Evolutionary conservation across 2,113 vertebrate species (phyloP).

Genomic region (Sinosuthora webbiana): DNA sequence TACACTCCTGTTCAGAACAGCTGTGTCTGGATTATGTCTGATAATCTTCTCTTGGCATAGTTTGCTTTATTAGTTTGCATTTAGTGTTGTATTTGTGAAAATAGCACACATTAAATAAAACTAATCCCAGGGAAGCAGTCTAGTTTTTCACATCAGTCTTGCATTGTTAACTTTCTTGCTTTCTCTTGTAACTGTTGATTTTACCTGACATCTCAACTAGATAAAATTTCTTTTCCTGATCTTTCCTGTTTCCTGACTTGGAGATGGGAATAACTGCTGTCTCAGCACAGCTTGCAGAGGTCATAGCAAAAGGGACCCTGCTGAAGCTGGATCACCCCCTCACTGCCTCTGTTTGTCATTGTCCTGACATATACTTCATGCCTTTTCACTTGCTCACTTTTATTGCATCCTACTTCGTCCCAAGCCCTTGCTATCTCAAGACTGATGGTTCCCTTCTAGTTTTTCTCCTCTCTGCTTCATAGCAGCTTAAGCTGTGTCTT

Average conservation of each 20-base stretch:
- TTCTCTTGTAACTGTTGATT: background rate
- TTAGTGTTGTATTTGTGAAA: constrained; percentile 43
- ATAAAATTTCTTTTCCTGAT: background rate
- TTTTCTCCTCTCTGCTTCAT: background rate
- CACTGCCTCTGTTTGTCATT: accelerated
- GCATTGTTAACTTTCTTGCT: background rate
- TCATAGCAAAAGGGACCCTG: background rate
- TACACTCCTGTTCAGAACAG: constrained; percentile 25
- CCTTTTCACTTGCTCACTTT: background rate
- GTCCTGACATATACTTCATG: background rate
- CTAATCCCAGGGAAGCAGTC: background rate
- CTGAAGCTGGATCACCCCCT: background rate
- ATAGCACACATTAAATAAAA: constrained; percentile 34
- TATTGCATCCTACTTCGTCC: background rate
- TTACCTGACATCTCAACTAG: background rate
- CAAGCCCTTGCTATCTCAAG: background rate
- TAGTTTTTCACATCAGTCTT: background rate
- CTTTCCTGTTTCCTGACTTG: background rate
- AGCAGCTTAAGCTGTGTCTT: background rate
- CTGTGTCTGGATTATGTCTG: constrained; percentile 52
- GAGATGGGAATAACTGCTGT: background rate
- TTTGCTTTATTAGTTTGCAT: constrained; percentile 63
- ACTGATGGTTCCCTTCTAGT: background rate
- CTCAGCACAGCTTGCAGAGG: background rate
- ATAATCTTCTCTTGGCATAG: constrained; percentile 66